Conservation (phyloP, 2,888 invertebrate genomes). For the Parelbella ahira region DNA sequence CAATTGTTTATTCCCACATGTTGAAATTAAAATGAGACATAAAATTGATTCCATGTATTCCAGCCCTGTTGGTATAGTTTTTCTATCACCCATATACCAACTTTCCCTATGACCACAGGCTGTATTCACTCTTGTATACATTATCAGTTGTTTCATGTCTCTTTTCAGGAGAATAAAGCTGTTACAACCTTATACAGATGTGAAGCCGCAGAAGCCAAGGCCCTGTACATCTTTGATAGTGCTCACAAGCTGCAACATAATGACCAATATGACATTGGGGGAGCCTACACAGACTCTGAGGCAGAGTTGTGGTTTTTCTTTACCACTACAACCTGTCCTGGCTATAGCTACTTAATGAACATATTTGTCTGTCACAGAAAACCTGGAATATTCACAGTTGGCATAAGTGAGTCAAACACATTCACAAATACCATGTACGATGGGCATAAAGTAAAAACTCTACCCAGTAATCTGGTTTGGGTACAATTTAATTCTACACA, state of each 20-base stretch:
- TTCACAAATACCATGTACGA: constrained; percentile 19
- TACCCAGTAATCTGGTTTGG: constrained; percentile 34
- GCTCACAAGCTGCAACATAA: constrained; percentile 39
- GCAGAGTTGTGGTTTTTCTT: constrained; percentile 64
- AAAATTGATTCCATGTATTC: too few relatives aligned
- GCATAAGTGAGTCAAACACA: constrained; percentile 39
- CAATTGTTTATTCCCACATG: too few relatives aligned
- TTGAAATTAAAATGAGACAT: too few relatives aligned
- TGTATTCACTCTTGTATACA: too few relatives aligned
- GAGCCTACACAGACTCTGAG: constrained; percentile 44
- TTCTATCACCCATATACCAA: too few relatives aligned
- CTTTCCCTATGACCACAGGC: too few relatives aligned
- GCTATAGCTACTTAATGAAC: constrained; percentile 49
- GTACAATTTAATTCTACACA: constrained; percentile 42
- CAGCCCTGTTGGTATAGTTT: too few relatives aligned
- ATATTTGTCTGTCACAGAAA: constrained; percentile 57
- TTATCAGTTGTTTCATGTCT: too few relatives aligned
- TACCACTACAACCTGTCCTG: constrained; percentile 47
- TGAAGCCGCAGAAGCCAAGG: constrained; percentile 43
- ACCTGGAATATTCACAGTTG: constrained; percentile 45
- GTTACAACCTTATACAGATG: constrained; percentile 48
- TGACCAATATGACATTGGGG: constrained; percentile 57
- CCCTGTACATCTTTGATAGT: constrained; percentile 49
- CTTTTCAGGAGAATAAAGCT: constrained; percentile 40
- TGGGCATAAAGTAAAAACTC: constrained; percentile 25